Conservation (phyloP, 1,140 invertebrate genomes). For the Lepidurus apus region DNA sequence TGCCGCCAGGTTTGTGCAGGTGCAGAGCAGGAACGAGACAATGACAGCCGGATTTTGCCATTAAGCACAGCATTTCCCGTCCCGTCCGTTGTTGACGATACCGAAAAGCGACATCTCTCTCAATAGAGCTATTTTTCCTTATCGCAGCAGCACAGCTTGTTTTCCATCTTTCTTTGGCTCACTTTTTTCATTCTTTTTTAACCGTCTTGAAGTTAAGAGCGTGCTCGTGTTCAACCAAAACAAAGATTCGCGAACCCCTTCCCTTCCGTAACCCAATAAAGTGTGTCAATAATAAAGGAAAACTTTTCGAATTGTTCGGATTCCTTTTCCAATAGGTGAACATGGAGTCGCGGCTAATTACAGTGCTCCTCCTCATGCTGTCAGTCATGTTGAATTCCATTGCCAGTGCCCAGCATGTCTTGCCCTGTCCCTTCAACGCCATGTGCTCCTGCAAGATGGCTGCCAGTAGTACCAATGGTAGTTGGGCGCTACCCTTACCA, state of each 20-base stretch:
- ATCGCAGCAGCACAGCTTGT: slow-evolving; percentile 2
- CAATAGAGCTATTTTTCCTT: neutral
- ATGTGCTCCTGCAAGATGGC: slow-evolving; percentile 57
- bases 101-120: neutral
- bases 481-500: slow-evolving; percentile 43
- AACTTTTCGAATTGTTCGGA: too few species aligned
- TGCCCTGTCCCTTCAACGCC: slow-evolving; percentile 54
- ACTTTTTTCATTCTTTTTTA: neutral
- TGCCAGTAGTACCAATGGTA: neutral
- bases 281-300: too few species aligned
- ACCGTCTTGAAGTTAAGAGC: too few species aligned
- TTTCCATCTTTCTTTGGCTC: neutral
- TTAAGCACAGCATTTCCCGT: neutral
- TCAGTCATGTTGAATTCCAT: neutral
- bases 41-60: slow-evolving; percentile 5
- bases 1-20: slow-evolving; percentile 9
- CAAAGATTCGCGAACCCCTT: too few species aligned
- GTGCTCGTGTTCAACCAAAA: too few species aligned
- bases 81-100: neutral
- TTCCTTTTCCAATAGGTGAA: neutral
- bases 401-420: slow-evolving; percentile 23
- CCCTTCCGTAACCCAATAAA: too few species aligned
- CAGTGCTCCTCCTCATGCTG: neutral
- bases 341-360: slow-evolving; percentile 17
- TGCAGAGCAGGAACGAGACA: neutral